Conservation (phyloP, 2,797 vertebrate genomes). For the Numenius phaeopus region DNA sequence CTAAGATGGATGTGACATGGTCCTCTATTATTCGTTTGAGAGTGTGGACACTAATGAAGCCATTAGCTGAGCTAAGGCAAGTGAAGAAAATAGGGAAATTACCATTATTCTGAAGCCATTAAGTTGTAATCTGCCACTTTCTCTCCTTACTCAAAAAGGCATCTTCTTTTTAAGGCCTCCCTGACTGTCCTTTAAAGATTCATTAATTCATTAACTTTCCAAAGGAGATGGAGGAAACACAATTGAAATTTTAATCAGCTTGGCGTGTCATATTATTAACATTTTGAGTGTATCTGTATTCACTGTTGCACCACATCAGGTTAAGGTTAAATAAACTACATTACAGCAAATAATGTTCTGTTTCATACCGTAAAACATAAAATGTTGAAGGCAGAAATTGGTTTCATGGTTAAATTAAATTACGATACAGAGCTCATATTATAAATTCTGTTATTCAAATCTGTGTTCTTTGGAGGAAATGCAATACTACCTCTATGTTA, state of each 20-base stretch:
- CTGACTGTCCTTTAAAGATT: constrained; percentile 88
- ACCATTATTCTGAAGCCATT: constrained; percentile 89
- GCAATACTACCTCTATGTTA: neutral
- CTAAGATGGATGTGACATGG: constrained; percentile 87
- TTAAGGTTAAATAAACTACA: constrained; percentile 80
- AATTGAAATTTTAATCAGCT: constrained; percentile 84
- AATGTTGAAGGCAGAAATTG: constrained; percentile 68
- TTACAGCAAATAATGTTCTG: constrained; percentile 76
- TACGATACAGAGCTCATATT: constrained; percentile 44
- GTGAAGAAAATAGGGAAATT: constrained; percentile 88
- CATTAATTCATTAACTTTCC: constrained; percentile 95
- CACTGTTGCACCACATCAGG: constrained; percentile 71
- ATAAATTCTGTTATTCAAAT: constrained; percentile 46
- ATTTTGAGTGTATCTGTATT: constrained; percentile 77
- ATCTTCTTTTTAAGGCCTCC: constrained; percentile 85
- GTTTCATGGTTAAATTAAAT: constrained; percentile 75
- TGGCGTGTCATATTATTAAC: constrained; percentile 84
- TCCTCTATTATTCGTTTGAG: constrained; percentile 83
- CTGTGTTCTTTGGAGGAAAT: constrained; percentile 52
- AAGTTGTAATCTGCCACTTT: constrained; percentile 87
- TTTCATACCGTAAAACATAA: constrained; percentile 73
- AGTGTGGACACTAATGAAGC: constrained; percentile 88
- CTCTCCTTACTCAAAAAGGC: constrained; percentile 84
- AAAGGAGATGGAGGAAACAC: constrained; percentile 82
- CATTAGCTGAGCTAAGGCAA: constrained; percentile 88